Evolutionary conservation across 2,888 invertebrate species (phyloP).

Genomic region (Cosmopolites sordidus): DNA sequence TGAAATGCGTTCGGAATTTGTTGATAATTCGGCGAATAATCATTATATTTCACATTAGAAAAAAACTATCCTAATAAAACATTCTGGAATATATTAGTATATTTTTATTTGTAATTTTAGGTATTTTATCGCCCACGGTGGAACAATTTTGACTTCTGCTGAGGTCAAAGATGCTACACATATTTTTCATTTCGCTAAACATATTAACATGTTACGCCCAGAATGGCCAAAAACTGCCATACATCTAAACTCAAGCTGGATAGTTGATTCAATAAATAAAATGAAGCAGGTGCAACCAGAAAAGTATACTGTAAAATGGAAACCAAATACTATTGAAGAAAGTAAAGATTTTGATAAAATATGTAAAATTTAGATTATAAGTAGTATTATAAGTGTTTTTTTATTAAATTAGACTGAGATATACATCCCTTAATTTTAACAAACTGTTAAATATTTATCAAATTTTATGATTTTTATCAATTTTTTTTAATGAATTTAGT

Average conservation of each 20-base stretch:
- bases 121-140: constrained; percentile 64
- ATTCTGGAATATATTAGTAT: too few species aligned
- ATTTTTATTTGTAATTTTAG: constrained; percentile 40
- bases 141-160: constrained; percentile 44
- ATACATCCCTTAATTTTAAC: too few species aligned
- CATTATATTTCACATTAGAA: too few species aligned
- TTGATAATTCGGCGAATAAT: too few species aligned
- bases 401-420: too few species aligned
- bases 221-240: constrained; percentile 36
- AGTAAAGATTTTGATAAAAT: constrained; percentile 8
- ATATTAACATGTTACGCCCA: constrained; percentile 29
- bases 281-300: constrained; percentile 37
- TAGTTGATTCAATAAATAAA: constrained; percentile 46
- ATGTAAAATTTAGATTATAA: too few species aligned
- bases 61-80: too few species aligned
- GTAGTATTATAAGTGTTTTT: too few species aligned
- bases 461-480: too few species aligned
- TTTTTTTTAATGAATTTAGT: too few species aligned
- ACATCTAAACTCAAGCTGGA: constrained; percentile 47
- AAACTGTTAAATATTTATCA: too few species aligned
- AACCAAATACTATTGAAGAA: constrained; percentile 15
- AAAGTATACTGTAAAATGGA: constrained; percentile 36
- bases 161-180: constrained; percentile 43
- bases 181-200: constrained; percentile 42
- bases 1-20: too few species aligned